phyloP scores from a whole-genome alignment of 2,797 vertebrate genomes.

The Caiman crocodilus region DNA sequence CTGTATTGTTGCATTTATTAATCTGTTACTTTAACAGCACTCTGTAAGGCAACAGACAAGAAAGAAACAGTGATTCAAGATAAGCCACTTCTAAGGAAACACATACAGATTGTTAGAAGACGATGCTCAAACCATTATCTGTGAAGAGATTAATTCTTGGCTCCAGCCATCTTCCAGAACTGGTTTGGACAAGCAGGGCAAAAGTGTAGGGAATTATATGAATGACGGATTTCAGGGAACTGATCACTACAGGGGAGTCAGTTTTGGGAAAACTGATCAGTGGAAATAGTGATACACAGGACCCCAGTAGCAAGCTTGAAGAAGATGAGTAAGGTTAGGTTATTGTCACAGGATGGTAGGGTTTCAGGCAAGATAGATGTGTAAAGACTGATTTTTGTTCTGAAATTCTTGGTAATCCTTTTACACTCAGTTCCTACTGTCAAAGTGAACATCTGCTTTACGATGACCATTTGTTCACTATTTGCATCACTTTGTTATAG shows the following conservation, averaged over 20 bases:
- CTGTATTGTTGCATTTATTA: no score
- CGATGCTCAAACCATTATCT: not conserved
- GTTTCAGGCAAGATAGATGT: not conserved
- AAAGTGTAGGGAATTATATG: not conserved
- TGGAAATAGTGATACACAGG: no score
- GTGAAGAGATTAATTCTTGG: not conserved
- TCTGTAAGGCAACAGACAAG: not conserved
- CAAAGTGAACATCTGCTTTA: not conserved
- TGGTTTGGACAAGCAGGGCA: not conserved
- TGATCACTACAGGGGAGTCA: not conserved
- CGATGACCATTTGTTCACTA: not conserved
- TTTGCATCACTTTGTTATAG: not conserved
- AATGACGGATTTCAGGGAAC: not conserved
- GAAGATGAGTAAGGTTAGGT: no score
- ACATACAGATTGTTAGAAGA: not conserved
- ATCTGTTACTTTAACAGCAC: not conserved
- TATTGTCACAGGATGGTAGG: not conserved
- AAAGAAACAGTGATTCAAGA: not conserved
- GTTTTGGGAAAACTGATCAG: not conserved
- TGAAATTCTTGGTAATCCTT: not conserved
- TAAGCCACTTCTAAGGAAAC: not conserved
- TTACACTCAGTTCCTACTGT: not conserved
- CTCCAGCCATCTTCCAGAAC: not conserved
- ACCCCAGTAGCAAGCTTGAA: no score
- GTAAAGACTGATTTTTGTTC: not conserved